These are phyloP conservation scores for Ptychobarbus kaznakovi DNA, from an alignment of 2,797 vertebrate species.

Conservation along the genomic window DNA sequence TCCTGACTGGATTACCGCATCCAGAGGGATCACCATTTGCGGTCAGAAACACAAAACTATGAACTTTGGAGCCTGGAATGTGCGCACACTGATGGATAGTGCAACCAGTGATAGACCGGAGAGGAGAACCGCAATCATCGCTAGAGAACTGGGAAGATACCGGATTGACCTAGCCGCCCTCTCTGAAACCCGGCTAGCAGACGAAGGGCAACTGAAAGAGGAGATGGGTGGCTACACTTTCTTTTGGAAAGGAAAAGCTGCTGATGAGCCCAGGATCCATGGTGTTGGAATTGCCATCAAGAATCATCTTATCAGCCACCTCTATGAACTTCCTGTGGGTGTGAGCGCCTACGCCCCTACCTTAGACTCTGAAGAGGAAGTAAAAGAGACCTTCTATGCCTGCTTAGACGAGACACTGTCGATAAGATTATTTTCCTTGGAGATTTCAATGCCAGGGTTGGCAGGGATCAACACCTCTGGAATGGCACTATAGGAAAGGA, in stretches of 20 bases:
- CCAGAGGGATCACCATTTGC: constrained; percentile 19
- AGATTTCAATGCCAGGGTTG: too few relatives aligned
- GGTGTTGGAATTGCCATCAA: constrained; percentile 25
- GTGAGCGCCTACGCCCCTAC: constrained; percentile 5
- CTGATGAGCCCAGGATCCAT: constrained; percentile 32
- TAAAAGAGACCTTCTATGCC: too few relatives aligned
- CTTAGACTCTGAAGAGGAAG: constrained; percentile 14
- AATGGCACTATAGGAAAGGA: too few relatives aligned
- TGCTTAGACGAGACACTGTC: too few relatives aligned
- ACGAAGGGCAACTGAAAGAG: neutral
- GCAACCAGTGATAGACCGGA: neutral
- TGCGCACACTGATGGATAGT: constrained; percentile 15
- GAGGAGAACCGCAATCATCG: constrained; percentile 13
- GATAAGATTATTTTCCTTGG: too few relatives aligned
- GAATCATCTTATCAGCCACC: neutral
- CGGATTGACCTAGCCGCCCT: neutral
- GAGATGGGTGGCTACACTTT: neutral
- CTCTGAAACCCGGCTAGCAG: neutral
- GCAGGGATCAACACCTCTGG: too few relatives aligned
- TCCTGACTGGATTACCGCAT: constrained; percentile 4
- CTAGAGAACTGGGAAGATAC: constrained; percentile 13
- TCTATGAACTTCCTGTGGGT: neutral
- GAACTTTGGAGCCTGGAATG: constrained; percentile 33
- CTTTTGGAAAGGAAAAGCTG: constrained; percentile 35
- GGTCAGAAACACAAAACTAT: constrained; percentile 17